Evolutionary conservation across 2,797 vertebrate species (phyloP).

Genomic region (Lophius americanus): DNA sequence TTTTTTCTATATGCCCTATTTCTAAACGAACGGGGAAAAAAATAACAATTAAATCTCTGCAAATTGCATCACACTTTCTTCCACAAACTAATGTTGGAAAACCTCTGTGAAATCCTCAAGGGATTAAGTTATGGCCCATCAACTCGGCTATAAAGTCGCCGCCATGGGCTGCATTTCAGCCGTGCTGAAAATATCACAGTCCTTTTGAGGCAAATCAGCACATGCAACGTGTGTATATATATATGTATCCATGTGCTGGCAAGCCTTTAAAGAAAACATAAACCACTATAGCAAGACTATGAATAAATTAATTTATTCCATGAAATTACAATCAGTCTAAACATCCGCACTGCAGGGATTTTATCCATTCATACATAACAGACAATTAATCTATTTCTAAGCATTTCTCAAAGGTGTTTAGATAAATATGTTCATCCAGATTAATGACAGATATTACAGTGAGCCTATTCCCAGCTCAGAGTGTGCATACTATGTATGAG

Average conservation of each 20-base stretch:
- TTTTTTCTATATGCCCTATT: background rate
- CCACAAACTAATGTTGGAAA: conserved; percentile 22
- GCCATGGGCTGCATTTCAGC: conserved; percentile 16
- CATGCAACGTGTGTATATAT: background rate
- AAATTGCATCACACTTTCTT: conserved; percentile 20
- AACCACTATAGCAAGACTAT: conserved; percentile 37
- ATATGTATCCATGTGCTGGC: conserved; percentile 20
- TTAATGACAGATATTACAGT: conserved; percentile 32
- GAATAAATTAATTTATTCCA: conserved; percentile 45
- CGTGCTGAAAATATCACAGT: conserved; percentile 25
- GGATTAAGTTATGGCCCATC: conserved; percentile 34
- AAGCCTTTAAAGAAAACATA: conserved; percentile 36
- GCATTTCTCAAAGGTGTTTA: conserved; percentile 28
- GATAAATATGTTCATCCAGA: conserved; percentile 37
- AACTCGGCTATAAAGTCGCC: conserved; percentile 26
- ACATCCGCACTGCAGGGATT: conserved; percentile 33
- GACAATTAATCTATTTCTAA: conserved; percentile 18
- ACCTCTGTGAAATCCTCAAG: conserved; percentile 24
- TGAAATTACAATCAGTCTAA: conserved; percentile 57
- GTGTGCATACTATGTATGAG: conserved; percentile 5
- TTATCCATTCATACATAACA: conserved; percentile 30
- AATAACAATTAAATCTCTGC: conserved; percentile 18
- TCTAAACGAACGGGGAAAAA: background rate
- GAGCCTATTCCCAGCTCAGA: background rate
- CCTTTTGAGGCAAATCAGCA: conserved; percentile 39